phyloP scores from a whole-genome alignment of 2,113 vertebrate species.

The Sisor rabdophorus region DNA sequence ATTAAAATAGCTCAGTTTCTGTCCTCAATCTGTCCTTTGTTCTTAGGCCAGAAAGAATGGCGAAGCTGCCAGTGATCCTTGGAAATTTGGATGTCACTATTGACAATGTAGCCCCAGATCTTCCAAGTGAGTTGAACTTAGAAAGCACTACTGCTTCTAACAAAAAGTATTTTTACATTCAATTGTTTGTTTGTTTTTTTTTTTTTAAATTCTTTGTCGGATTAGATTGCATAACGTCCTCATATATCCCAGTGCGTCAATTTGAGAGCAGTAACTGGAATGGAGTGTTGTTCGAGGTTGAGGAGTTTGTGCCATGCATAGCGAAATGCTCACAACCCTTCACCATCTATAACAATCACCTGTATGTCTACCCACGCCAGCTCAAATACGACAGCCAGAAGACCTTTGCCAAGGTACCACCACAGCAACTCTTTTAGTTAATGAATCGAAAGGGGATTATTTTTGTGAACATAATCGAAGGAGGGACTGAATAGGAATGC shows the following conservation, averaged over 20 bases:
- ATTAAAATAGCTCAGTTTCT: conserved; percentile 6
- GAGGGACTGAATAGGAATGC: background rate
- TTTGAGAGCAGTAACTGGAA: conserved; percentile 79
- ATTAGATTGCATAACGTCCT: conserved; percentile 92
- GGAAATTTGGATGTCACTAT: conserved; percentile 97
- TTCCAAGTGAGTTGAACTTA: conserved; percentile 81
- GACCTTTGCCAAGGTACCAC: conserved; percentile 86
- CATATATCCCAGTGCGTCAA: conserved; percentile 93
- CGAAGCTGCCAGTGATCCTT: conserved; percentile 95
- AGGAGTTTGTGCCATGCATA: conserved; percentile 94
- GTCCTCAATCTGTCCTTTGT: conserved; percentile 25
- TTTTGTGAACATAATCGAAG: background rate
- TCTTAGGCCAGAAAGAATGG: conserved; percentile 93
- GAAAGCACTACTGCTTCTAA: conserved; percentile 1
- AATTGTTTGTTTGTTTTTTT: background rate
- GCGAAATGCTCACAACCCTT: conserved; percentile 93
- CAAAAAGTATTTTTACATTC: conserved; percentile 13
- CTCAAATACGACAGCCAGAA: conserved; percentile 97
- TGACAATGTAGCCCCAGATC: conserved; percentile 87
- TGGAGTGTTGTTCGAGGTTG: conserved; percentile 84
- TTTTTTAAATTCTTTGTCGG: conserved; percentile 26
- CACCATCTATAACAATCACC: conserved; percentile 95
- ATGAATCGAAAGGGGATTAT: background rate
- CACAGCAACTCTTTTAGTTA: background rate
- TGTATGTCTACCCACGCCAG: conserved; percentile 91